These are phyloP conservation scores for Cheilosia vulpina DNA, from an alignment of 2,888 invertebrate genomes.

Conservation along the genomic window DNA sequence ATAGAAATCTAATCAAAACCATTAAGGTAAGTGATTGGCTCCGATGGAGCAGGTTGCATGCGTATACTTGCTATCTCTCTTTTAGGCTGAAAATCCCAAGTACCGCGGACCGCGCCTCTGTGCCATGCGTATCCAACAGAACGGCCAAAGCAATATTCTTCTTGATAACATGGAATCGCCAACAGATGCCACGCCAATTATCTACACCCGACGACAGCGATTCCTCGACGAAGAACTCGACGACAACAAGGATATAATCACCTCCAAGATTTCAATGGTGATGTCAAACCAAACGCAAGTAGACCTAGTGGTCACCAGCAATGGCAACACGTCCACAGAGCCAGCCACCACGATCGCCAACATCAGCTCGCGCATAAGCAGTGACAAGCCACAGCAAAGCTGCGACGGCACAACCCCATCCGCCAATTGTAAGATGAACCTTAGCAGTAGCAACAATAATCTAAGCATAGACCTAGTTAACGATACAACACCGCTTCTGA, in stretches of 20 bases:
- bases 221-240: constrained; percentile 83
- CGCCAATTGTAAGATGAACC: constrained; percentile 64
- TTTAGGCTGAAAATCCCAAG: constrained; percentile 83
- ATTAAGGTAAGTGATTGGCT: constrained; percentile 80
- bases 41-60: neutral
- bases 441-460: constrained; percentile 71
- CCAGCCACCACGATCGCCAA: constrained; percentile 54
- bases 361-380: constrained; percentile 53
- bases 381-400: constrained; percentile 56
- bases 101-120: constrained; percentile 89
- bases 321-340: constrained; percentile 48
- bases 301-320: constrained; percentile 54
- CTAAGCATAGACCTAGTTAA: constrained; percentile 69
- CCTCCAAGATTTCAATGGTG: constrained; percentile 79
- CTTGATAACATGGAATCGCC: constrained; percentile 90
- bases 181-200: constrained; percentile 87
- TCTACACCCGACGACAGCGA: constrained; percentile 87
- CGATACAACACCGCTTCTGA: constrained; percentile 64
- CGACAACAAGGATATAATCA: constrained; percentile 83
- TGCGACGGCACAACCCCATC: constrained; percentile 46
- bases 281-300: constrained; percentile 60
- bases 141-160: constrained; percentile 91
- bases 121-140: constrained; percentile 90
- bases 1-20: constrained; percentile 83
- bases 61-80: neutral